These are phyloP conservation scores for Edolisoma coerulescens DNA, from an alignment of 2,113 vertebrate species.

Conservation along the genomic window DNA sequence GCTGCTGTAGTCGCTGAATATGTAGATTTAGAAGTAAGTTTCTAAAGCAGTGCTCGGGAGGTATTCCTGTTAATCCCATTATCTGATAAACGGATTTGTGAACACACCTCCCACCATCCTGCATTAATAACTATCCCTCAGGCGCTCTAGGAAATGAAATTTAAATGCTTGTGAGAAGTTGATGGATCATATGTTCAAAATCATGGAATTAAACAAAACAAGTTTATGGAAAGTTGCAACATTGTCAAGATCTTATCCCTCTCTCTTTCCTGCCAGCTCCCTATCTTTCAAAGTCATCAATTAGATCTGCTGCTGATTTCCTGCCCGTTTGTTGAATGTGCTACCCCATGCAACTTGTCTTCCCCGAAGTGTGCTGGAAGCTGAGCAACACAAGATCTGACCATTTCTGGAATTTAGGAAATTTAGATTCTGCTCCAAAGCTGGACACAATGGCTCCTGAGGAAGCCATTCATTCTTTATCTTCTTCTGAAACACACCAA, in stretches of 20 bases:
- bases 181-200: constrained; percentile 14
- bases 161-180: constrained; percentile 48
- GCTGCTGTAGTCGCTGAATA: constrained; percentile 34
- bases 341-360: background rate
- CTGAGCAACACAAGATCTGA: accelerated
- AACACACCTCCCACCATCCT: constrained; percentile 48
- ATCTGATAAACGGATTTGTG: constrained; percentile 74
- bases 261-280: background rate
- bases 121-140: constrained; percentile 34
- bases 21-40: constrained; percentile 63
- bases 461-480: background rate
- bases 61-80: constrained; percentile 66
- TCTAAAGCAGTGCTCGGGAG: constrained; percentile 37
- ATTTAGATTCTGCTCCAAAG: background rate
- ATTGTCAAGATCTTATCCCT: constrained; percentile 5
- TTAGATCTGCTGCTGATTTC: background rate
- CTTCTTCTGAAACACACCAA: background rate
- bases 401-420: background rate
- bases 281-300: background rate
- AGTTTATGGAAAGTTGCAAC: background rate
- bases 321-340: background rate
- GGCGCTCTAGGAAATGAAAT: constrained; percentile 61
- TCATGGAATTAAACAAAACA: constrained; percentile 59
- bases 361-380: background rate
- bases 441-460: background rate